Evolutionary conservation across 2,888 invertebrate species (phyloP).

Genomic region (Perithous albicinctus): DNA sequence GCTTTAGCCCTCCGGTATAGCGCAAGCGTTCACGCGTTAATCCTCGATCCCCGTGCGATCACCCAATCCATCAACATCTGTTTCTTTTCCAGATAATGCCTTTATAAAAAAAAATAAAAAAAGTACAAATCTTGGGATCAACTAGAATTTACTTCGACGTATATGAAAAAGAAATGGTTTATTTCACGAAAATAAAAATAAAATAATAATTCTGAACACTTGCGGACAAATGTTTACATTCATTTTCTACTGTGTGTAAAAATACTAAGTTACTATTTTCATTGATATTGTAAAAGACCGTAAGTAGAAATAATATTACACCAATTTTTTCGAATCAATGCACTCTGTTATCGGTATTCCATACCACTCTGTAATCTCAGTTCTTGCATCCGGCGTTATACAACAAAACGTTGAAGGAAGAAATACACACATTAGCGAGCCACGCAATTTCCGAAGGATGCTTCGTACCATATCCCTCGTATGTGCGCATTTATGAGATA

Average conservation of each 20-base stretch:
- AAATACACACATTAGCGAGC: not conserved
- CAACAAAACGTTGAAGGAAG: not conserved
- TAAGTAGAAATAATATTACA: too few relatives aligned
- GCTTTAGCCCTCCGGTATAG: constrained; percentile 2
- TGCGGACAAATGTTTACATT: too few relatives aligned
- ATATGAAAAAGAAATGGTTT: too few relatives aligned
- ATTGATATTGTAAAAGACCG: too few relatives aligned
- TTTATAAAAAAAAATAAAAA: constrained; percentile 4
- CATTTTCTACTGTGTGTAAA: too few relatives aligned
- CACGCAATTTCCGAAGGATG: not conserved
- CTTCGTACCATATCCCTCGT: constrained; percentile 44
- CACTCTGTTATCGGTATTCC: constrained; percentile 41
- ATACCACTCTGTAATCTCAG: not conserved
- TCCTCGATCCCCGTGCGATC: constrained; percentile 43
- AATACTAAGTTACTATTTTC: too few relatives aligned
- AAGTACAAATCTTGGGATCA: not conserved
- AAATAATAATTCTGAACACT: too few relatives aligned
- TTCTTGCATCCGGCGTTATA: not conserved
- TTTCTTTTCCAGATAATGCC: constrained; percentile 15
- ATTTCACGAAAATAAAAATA: too few relatives aligned
- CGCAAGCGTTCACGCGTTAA: constrained; percentile 43
- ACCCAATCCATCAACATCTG: constrained; percentile 52
- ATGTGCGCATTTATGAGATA: too few relatives aligned
- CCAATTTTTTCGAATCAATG: constrained; percentile 32
- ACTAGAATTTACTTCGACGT: not conserved